Conservation (phyloP, 30 jellyfish, hydroid and myxozoan genomes). For the Aurelia aurita region DNA sequence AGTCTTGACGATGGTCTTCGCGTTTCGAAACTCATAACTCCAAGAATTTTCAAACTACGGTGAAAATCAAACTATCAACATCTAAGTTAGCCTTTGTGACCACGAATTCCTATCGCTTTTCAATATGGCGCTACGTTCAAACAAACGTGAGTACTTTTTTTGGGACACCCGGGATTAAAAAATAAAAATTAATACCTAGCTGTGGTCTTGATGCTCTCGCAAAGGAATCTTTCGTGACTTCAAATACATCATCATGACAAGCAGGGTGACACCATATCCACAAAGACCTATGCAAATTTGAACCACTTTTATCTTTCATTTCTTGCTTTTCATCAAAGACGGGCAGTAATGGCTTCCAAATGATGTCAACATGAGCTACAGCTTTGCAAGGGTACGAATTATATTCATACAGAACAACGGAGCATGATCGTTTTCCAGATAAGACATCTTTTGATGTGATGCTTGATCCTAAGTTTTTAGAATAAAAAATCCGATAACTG, state of each 20-base stretch:
- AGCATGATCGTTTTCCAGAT: conserved; percentile 42
- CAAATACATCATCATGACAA: conserved; percentile 56
- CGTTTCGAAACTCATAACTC: no score
- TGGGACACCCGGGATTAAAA: no score
- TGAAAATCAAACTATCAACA: no score
- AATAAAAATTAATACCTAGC: no score
- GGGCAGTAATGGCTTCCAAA: conserved; percentile 61
- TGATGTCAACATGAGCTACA: conserved; percentile 75
- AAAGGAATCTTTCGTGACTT: conserved; percentile 15
- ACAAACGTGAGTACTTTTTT: no score
- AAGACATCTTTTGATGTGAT: neutral
- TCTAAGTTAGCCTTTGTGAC: no score
- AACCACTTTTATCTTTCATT: neutral
- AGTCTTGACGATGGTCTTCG: no score
- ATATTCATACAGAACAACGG: conserved; percentile 16
- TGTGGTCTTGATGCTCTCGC: neutral
- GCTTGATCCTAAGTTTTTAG: conserved; percentile 18
- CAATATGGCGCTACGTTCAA: no score
- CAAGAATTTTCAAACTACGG: no score
- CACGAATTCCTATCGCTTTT: no score
- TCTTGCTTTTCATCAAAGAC: neutral
- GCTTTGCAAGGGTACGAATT: conserved; percentile 72
- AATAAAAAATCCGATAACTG: no score
- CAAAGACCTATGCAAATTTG: conserved; percentile 5
- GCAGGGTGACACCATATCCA: conserved; percentile 83